A percentile compares a stretch with the other conserved stretches of the same genome.
Evolutionary conservation across 2,113 vertebrate species (phyloP).

Genomic region (Octodon degus): DNA sequence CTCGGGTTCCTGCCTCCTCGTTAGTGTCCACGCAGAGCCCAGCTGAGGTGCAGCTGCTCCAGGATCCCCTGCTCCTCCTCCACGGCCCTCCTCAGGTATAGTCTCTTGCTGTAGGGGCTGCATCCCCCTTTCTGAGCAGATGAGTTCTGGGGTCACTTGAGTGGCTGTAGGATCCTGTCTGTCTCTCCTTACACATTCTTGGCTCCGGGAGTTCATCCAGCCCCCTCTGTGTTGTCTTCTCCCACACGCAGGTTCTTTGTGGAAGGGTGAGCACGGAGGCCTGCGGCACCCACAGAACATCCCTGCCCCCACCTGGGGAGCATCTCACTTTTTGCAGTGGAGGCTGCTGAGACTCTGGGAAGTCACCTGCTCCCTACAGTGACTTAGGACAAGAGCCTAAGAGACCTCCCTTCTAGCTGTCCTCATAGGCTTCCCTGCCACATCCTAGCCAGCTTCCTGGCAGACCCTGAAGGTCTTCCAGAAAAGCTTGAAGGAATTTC

Average conservation of each 20-base stretch:
- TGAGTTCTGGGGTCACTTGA: neutral
- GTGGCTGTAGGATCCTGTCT: rapidly evolving
- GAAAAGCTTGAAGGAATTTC: neutral
- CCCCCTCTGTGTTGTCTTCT: neutral
- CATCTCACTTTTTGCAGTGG: neutral
- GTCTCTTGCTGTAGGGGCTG: rapidly evolving
- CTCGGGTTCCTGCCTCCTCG: neutral
- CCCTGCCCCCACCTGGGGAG: neutral
- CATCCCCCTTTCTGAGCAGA: neutral
- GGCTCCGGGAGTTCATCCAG: rapidly evolving
- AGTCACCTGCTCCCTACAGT: neutral
- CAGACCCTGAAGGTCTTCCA: neutral
- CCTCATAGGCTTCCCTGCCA: neutral
- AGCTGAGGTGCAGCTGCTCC: neutral
- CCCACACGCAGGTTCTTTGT: rapidly evolving
- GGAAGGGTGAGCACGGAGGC: neutral
- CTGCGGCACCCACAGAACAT: neutral
- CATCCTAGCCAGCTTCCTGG: neutral
- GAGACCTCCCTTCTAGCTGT: neutral
- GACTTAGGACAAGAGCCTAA: neutral
- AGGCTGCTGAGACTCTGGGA: neutral
- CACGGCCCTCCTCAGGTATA: rapidly evolving
- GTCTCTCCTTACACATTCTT: neutral
- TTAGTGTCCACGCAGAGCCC: too few relatives aligned
- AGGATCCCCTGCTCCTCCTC: neutral